Evolutionary conservation across 2,797 vertebrate species (phyloP).

Genomic region (Xiphophorus birchmanni): DNA sequence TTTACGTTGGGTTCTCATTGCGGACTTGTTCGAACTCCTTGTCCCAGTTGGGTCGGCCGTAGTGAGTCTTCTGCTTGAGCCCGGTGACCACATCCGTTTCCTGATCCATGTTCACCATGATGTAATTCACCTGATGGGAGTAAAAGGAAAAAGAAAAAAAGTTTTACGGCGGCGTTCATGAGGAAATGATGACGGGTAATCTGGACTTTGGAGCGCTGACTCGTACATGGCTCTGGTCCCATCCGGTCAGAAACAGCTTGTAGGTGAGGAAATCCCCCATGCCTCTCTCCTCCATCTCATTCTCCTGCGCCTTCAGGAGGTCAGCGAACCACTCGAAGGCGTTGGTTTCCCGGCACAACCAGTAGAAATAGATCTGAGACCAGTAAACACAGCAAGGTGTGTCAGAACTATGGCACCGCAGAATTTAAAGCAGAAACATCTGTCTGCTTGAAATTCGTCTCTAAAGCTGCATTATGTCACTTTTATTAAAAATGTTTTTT

Average conservation of each 20-base stretch:
- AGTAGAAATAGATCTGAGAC: slow-evolving; percentile 94
- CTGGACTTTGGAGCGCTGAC: slow-evolving; percentile 1
- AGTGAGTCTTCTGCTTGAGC: slow-evolving; percentile 91
- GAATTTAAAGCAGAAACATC: too few relatives aligned
- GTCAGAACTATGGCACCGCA: neutral
- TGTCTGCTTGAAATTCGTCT: too few relatives aligned
- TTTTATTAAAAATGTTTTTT: too few relatives aligned
- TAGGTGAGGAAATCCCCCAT: slow-evolving; percentile 90
- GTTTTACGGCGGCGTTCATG: neutral
- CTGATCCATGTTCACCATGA: slow-evolving; percentile 82
- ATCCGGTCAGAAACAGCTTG: slow-evolving; percentile 90
- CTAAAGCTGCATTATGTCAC: too few relatives aligned
- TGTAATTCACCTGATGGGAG: slow-evolving; percentile 79
- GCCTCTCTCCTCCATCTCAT: slow-evolving; percentile 89
- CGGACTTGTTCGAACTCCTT: slow-evolving; percentile 88
- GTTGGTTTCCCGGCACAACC: slow-evolving; percentile 91
- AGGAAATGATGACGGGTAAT: neutral
- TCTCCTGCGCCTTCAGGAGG: slow-evolving; percentile 88
- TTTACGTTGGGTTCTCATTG: slow-evolving; percentile 88
- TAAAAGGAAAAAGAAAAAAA: neutral
- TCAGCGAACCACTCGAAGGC: slow-evolving; percentile 95
- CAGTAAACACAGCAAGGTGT: slow-evolving; percentile 48
- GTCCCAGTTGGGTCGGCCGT: slow-evolving; percentile 91
- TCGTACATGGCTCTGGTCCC: slow-evolving; percentile 89
- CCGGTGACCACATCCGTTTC: slow-evolving; percentile 87